Conservation (phyloP, 2,113 vertebrate genomes). For the Lampris incognitus region DNA sequence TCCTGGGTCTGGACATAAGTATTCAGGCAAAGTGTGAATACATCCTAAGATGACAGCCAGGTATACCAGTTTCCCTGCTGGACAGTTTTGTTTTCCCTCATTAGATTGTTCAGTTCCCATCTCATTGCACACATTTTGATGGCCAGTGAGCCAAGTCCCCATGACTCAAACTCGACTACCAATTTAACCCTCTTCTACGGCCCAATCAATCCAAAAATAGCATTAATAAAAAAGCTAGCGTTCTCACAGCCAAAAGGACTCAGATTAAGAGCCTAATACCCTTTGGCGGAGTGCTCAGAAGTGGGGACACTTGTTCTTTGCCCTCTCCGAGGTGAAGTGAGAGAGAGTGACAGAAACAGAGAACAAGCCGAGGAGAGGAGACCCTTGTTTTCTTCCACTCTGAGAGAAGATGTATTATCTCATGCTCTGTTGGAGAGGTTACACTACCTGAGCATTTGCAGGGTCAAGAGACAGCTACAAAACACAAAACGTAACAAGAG, state of each 20-base stretch:
- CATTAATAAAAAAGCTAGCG: conserved; percentile 32
- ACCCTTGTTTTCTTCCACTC: background rate
- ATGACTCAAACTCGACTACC: background rate
- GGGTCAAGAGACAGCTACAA: background rate
- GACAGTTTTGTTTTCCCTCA: background rate
- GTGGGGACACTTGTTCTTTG: background rate
- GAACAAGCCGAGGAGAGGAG: background rate
- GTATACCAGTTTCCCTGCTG: background rate
- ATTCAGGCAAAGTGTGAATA: no score
- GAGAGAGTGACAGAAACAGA: background rate
- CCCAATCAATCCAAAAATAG: conserved; percentile 36
- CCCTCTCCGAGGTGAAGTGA: background rate
- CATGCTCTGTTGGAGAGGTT: conserved; percentile 36
- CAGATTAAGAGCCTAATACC: conserved; percentile 2
- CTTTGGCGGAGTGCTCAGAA: background rate
- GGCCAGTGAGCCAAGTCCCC: background rate
- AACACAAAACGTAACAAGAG: background rate
- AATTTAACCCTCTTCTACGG: conserved; percentile 9
- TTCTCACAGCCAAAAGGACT: conserved; percentile 1
- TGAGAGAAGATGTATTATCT: conserved; percentile 51
- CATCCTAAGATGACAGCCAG: background rate
- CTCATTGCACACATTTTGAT: background rate
- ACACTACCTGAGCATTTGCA: conserved; percentile 50
- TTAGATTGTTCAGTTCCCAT: background rate
- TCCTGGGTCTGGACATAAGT: no score